Evolutionary conservation across 2,888 invertebrate genomes (phyloP), one percentile per base, ranked within the genome.

Genomic region (Stenichneumon culpator): DNA sequence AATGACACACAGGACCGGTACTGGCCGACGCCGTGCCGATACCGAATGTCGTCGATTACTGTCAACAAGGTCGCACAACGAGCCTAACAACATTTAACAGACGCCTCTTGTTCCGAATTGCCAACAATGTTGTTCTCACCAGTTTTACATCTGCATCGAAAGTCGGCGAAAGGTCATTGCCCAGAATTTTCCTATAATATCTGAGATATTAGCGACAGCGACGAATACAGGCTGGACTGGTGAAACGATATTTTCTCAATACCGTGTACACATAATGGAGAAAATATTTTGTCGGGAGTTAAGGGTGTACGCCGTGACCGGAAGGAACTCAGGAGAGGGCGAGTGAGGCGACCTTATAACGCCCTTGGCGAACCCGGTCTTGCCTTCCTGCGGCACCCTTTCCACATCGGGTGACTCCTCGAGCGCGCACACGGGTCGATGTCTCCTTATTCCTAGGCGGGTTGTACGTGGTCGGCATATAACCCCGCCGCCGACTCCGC

Each of bases 401-500:
- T 67, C 25, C 60, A 54, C 50, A 52, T 57, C 25, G 9, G 36
- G 32, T 63, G 65, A 54, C 44, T 60, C 67, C 82, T 79, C 79
- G 68, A 63, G 82, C 79, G 82, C 72, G 79, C 79, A 77, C 82
- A 68, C 70, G 79, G 85, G 79, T 85, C 85, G 85, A 85, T 85
- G 85, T 85, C 83, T 85, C 82, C 85, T 85, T 79, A 83, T 85
- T 83, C 75, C 85, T 77, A 72, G 82, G 50, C 75, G 79, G 72
- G 75, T 77, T 82, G 72, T 82, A 85, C 83, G 82, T 85, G 79
- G 85, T 77, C 83, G 85, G 75, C 79, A 68, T 83, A 77, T 83
- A 85, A 82, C 79, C 82, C 57, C 50, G 57, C 32, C 67, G 19
- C 68, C 79, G 68, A 72, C 75, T 77, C 67, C 79, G 67, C 60